These are phyloP conservation scores for Spodoptera picta DNA, from an alignment of 2,888 invertebrate genomes.

Conservation along the genomic window DNA sequence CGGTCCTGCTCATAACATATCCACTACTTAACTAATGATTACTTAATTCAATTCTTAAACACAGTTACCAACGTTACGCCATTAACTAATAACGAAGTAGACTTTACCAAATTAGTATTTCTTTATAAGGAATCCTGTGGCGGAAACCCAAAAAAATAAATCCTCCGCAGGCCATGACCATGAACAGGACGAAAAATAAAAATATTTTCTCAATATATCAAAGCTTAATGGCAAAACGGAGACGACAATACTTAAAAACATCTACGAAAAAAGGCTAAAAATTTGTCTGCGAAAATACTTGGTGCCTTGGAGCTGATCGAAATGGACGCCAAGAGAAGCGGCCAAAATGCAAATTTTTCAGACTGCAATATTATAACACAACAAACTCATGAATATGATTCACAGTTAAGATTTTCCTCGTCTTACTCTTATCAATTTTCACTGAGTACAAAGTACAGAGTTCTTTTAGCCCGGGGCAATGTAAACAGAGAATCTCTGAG, in stretches of 20 bases:
- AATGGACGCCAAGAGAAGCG: slow-evolving; percentile 67
- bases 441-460: slow-evolving; percentile 33
- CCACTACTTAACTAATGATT: too few relatives aligned
- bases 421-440: slow-evolving; percentile 61
- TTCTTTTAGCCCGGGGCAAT: slow-evolving; percentile 30
- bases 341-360: slow-evolving; percentile 81
- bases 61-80: too few relatives aligned
- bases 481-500: slow-evolving; percentile 53
- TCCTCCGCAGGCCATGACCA: slow-evolving; percentile 21
- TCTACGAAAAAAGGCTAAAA: slow-evolving; percentile 51
- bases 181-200: slow-evolving; percentile 26
- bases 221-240: slow-evolving; percentile 41
- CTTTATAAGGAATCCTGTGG: background rate
- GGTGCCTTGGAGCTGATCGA: slow-evolving; percentile 56
- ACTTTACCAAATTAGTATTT: too few relatives aligned
- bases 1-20: too few relatives aligned
- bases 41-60: too few relatives aligned
- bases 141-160: slow-evolving; percentile 19
- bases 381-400: slow-evolving; percentile 66
- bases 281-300: slow-evolving; percentile 58
- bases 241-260: slow-evolving; percentile 48
- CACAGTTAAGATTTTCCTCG: slow-evolving; percentile 58
- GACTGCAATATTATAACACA: slow-evolving; percentile 63
- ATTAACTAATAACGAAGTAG: too few relatives aligned
- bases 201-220: slow-evolving; percentile 48